Evolutionary conservation across 2,113 vertebrate genomes (phyloP).

Genomic region (Ptyas mucosa): DNA sequence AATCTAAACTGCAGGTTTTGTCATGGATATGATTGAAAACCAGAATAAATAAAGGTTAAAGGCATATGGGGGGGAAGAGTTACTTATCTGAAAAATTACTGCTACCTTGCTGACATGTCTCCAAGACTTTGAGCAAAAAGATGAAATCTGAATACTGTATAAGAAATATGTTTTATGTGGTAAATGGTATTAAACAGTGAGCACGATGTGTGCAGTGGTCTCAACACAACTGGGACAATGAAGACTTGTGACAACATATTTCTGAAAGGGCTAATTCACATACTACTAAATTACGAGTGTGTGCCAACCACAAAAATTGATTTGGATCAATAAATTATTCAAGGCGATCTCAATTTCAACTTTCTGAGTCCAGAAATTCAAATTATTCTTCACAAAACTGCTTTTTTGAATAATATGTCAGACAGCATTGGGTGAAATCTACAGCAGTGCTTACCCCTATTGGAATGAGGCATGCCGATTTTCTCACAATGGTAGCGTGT

Average conservation of each 20-base stretch:
- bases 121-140: neutral
- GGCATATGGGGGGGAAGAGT: neutral
- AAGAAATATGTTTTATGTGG: neutral
- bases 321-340: neutral
- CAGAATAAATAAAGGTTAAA: neutral
- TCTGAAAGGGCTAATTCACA: neutral
- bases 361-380: neutral
- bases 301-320: neutral
- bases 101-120: neutral
- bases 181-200: neutral
- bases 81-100: neutral
- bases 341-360: neutral
- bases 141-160: neutral
- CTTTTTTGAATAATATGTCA: neutral
- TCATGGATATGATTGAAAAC: neutral
- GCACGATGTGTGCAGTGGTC: neutral
- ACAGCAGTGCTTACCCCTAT: neutral
- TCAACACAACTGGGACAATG: neutral
- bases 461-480: neutral
- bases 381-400: neutral
- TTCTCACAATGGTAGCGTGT: neutral
- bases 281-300: neutral
- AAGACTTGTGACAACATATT: neutral
- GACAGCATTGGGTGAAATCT: neutral
- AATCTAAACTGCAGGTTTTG: neutral